Percentiles rank a stretch among this genome's conserved stretches.
Conservation (phyloP, 2,888 invertebrate genomes). For the Cybosia mesomella region DNA sequence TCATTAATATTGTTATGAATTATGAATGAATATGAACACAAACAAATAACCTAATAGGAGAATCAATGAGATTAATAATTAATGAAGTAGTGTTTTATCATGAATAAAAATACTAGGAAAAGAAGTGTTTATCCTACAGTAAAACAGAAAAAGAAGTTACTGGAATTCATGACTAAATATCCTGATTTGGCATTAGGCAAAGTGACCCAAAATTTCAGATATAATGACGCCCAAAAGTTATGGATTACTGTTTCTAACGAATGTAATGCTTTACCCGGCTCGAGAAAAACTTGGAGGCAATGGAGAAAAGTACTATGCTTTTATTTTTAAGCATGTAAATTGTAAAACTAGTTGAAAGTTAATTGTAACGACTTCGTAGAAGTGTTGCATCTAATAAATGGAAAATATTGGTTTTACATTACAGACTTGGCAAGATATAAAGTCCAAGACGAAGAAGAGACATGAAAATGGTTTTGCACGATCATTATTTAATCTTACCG, state of each 20-base stretch:
- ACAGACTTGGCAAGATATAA: constrained; percentile 82
- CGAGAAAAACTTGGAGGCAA: constrained; percentile 79
- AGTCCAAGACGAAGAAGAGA: constrained; percentile 71
- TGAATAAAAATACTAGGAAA: constrained; percentile 68
- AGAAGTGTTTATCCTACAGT: constrained; percentile 69
- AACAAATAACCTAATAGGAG: neutral
- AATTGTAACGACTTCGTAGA: neutral
- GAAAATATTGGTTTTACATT: constrained; percentile 31
- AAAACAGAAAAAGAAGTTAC: constrained; percentile 76
- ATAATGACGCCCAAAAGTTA: constrained; percentile 71
- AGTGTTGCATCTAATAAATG: neutral
- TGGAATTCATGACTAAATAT: constrained; percentile 73
- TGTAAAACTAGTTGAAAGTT: neutral
- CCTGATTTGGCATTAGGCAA: constrained; percentile 74
- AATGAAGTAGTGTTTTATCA: constrained; percentile 36
- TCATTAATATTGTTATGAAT: too few relatives aligned
- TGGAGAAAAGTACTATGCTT: constrained; percentile 74
- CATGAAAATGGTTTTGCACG: constrained; percentile 62
- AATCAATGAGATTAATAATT: neutral
- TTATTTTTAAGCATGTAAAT: neutral
- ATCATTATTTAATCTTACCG: constrained; percentile 59
- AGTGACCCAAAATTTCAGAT: constrained; percentile 70
- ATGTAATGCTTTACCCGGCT: constrained; percentile 76
- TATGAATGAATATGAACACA: neutral
- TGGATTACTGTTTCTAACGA: constrained; percentile 77